Evolutionary conservation across 2,797 vertebrate genomes (phyloP).

Genomic region (Spinus pinus): DNA sequence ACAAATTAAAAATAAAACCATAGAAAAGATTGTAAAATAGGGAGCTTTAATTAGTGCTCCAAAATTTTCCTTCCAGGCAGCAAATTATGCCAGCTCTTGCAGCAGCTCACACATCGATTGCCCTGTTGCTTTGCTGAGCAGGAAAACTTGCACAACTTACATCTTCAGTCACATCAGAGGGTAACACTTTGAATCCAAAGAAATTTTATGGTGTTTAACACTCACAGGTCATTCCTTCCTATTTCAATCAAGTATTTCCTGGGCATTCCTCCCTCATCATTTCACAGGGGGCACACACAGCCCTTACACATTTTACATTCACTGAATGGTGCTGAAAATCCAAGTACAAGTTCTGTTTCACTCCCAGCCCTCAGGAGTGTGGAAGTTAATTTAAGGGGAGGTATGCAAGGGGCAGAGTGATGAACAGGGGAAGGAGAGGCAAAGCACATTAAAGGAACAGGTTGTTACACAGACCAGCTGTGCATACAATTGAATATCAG

Average conservation of each 20-base stretch:
- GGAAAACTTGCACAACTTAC: not conserved
- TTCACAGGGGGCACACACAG: not conserved
- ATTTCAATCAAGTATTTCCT: not conserved
- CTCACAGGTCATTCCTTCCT: not conserved
- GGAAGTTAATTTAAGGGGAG: not conserved
- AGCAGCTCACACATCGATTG: not conserved
- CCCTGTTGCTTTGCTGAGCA: not conserved
- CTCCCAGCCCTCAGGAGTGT: not conserved
- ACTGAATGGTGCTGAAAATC: not conserved
- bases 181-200: not conserved
- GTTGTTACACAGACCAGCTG: not conserved
- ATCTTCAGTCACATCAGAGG: not conserved
- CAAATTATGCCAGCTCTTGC: not conserved
- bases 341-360: not conserved
- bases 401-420: not conserved
- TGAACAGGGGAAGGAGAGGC: not conserved
- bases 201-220: not conserved
- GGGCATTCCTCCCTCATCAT: not conserved
- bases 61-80: not conserved
- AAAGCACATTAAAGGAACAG: not conserved
- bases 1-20: not conserved
- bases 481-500: not conserved
- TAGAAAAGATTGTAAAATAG: not conserved
- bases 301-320: not conserved
- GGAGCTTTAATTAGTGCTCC: not conserved